Percentiles rank a stretch among this genome's conserved stretches.
Conservation (phyloP, 2,113 vertebrate species). For the Daphoenositta chrysoptera region DNA sequence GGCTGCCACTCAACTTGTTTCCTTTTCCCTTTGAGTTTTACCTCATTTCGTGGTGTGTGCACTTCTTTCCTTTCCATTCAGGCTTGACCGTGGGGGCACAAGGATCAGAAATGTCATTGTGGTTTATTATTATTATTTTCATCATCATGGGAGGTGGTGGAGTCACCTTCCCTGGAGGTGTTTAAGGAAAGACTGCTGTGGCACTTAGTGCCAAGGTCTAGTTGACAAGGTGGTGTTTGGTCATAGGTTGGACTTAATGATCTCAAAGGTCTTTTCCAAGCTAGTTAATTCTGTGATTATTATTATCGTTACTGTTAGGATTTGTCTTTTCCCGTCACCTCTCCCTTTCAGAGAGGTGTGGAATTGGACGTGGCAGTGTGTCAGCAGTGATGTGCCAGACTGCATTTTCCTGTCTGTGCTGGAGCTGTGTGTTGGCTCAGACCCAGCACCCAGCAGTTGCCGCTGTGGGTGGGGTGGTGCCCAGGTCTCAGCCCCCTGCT, state of each 20-base stretch:
- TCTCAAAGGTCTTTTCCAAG: neutral
- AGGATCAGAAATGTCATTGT: neutral
- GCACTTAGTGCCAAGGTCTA: neutral
- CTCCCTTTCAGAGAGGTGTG: neutral
- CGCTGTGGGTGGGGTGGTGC: neutral
- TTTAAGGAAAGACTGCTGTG: neutral
- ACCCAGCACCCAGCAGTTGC: neutral
- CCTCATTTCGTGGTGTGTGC: neutral
- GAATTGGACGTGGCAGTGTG: neutral
- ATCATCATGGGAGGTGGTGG: neutral
- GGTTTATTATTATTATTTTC: neutral
- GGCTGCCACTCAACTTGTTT: neutral
- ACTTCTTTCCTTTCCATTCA: neutral
- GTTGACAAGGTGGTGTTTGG: neutral
- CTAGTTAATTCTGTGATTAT: neutral
- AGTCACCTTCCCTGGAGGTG: neutral
- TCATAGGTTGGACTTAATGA: neutral
- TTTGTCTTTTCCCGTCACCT: neutral
- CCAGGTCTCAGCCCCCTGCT: neutral
- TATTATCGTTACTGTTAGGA: neutral
- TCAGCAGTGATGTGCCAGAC: neutral
- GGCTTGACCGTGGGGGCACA: neutral
- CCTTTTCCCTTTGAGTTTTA: neutral
- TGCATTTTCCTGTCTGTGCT: neutral
- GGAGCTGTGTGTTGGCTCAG: neutral